Percentiles rank a stretch among this genome's conserved stretches.
Conservation (phyloP, 1,140 invertebrate genomes). For the Oryctes rhinoceros region DNA sequence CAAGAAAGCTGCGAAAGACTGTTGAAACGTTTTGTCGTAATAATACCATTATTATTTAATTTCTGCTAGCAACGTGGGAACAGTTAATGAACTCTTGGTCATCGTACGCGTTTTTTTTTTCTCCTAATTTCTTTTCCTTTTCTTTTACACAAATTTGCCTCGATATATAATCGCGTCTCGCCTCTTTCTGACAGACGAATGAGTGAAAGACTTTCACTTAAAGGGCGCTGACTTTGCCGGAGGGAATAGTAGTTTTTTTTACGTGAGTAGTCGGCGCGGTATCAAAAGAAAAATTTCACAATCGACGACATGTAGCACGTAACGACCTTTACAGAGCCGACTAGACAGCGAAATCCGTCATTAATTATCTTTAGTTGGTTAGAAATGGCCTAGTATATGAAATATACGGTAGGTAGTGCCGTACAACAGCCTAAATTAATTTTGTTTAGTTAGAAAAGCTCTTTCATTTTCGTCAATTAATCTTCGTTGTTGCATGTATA, state of each 20-base stretch:
- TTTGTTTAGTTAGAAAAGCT: too few relatives aligned
- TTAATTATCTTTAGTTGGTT: neutral
- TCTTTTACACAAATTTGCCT: too few relatives aligned
- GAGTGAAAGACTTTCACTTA: constrained; percentile 14
- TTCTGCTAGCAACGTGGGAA: neutral
- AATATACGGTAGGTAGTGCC: neutral
- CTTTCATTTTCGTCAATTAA: too few relatives aligned
- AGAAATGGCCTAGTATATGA: neutral
- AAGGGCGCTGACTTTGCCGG: constrained; percentile 4
- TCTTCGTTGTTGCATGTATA: too few relatives aligned
- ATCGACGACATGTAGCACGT: constrained; percentile 7
- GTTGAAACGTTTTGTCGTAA: neutral
- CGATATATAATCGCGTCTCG: neutral
- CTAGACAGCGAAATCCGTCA: neutral
- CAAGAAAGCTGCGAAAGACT: neutral
- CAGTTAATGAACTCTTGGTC: neutral
- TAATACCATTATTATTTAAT: constrained; percentile 4
- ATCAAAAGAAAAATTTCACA: constrained; percentile 22
- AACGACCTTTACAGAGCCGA: neutral
- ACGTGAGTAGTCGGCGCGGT: neutral
- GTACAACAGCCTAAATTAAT: too few relatives aligned
- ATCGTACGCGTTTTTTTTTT: neutral
- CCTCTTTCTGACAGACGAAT: neutral
- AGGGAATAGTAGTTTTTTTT: neutral
- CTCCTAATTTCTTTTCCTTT: too few relatives aligned